Conservation (phyloP, 2,888 invertebrate species). For the Diarsia mendica region DNA sequence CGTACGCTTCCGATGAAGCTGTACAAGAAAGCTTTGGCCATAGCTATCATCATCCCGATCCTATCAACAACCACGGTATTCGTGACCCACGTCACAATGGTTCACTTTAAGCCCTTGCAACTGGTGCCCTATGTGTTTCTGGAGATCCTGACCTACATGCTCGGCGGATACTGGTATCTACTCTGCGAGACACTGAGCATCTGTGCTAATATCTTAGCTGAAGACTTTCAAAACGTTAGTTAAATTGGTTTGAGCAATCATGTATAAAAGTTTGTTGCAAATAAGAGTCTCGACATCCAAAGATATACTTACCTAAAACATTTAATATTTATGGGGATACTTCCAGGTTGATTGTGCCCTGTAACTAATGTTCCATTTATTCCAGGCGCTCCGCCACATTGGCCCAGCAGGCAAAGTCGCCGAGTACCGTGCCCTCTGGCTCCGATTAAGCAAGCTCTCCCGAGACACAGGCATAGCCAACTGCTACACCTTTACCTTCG, state of each 20-base stretch:
- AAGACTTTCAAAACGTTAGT: conserved; percentile 91
- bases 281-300: background rate
- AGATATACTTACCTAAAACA: no score
- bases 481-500: conserved; percentile 92
- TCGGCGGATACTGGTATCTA: conserved; percentile 93
- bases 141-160: conserved; percentile 92
- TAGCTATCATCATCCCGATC: conserved; percentile 91
- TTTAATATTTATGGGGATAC: background rate
- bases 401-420: conserved; percentile 93
- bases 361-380: conserved; percentile 23
- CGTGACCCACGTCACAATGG: conserved; percentile 93
- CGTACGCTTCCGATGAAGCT: conserved; percentile 90
- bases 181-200: conserved; percentile 92
- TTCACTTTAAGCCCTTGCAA: conserved; percentile 91
- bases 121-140: conserved; percentile 93
- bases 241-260: background rate
- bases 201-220: conserved; percentile 92
- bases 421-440: conserved; percentile 93
- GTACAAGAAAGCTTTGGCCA: conserved; percentile 90
- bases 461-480: conserved; percentile 92
- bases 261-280: background rate
- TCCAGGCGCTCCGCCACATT: conserved; percentile 91
- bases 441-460: conserved; percentile 92
- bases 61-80: conserved; percentile 92
- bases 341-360: background rate